Percentiles rank a stretch among this genome's conserved stretches.
These are phyloP conservation scores for Drosophila ambigua DNA, from an alignment of 1,140 invertebrate genomes.

Conservation along the genomic window DNA sequence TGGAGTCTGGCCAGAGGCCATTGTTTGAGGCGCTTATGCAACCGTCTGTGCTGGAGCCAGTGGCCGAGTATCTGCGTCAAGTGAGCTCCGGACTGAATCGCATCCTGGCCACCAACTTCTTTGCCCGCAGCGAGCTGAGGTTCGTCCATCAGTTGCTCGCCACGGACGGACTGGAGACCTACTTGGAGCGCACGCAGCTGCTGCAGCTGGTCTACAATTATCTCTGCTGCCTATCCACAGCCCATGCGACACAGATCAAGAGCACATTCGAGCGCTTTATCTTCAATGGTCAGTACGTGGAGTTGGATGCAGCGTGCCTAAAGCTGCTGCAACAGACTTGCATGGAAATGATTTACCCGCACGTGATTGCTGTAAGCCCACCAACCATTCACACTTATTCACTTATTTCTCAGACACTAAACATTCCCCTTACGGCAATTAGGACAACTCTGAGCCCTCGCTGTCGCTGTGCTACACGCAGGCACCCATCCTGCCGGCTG, in stretches of 20 bases:
- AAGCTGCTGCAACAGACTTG: slow-evolving; percentile 62
- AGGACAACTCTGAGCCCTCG: slow-evolving; percentile 73
- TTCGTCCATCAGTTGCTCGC: slow-evolving; percentile 69
- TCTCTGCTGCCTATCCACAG: slow-evolving; percentile 61
- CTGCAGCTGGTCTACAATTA: slow-evolving; percentile 75
- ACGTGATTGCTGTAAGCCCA: slow-evolving; percentile 70
- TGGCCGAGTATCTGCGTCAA: slow-evolving; percentile 57
- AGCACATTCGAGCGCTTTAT: slow-evolving; percentile 71
- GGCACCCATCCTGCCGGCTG: slow-evolving; percentile 62
- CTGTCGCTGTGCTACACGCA: slow-evolving; percentile 65
- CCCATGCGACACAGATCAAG: slow-evolving; percentile 69
- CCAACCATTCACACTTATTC: background rate
- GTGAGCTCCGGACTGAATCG: slow-evolving; percentile 56
- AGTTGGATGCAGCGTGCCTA: slow-evolving; percentile 51
- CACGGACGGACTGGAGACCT: slow-evolving; percentile 62
- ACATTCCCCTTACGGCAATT: background rate
- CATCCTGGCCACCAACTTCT: slow-evolving; percentile 72
- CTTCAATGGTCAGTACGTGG: slow-evolving; percentile 63
- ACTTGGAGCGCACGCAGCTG: slow-evolving; percentile 55
- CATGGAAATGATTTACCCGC: slow-evolving; percentile 68
- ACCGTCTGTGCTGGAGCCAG: slow-evolving; percentile 56
- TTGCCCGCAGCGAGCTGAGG: slow-evolving; percentile 71
- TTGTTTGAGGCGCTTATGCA: slow-evolving; percentile 53
- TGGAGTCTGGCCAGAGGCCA: slow-evolving; percentile 38
- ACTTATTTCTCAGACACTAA: background rate